phyloP scores from a whole-genome alignment of 2,797 vertebrate species.

The Simalia tracyae region DNA sequence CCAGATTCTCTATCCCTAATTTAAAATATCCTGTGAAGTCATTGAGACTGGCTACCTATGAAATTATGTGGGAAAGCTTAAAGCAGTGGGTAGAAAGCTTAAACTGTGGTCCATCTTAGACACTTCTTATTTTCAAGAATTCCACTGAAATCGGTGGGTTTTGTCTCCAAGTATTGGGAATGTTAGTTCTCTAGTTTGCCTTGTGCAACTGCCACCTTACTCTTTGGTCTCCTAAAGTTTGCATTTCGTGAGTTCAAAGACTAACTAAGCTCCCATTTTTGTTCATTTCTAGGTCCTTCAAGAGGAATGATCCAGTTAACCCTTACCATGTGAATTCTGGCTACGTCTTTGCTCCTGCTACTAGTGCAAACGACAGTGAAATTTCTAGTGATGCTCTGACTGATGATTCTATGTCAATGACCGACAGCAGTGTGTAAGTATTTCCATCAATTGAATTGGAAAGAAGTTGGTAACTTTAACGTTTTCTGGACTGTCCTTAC shows the following conservation, averaged over 20 bases:
- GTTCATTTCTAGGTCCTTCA: conserved; percentile 80
- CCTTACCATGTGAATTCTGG: conserved; percentile 85
- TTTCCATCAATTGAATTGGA: accelerated
- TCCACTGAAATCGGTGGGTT: background rate
- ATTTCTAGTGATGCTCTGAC: conserved; percentile 95
- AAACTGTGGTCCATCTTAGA: background rate
- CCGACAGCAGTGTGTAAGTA: conserved; percentile 96
- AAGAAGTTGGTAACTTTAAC: background rate
- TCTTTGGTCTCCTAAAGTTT: accelerated
- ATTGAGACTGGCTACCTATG: background rate
- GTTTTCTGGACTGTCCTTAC: background rate
- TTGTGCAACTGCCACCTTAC: background rate
- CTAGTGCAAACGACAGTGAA: conserved; percentile 96
- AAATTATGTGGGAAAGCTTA: background rate
- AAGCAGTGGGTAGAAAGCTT: background rate
- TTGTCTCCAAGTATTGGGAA: background rate
- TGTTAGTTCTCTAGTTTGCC: background rate
- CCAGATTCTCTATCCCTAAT: background rate
- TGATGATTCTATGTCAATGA: conserved; percentile 94
- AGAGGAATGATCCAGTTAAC: conserved; percentile 80
- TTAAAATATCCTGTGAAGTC: background rate
- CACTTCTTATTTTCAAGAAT: background rate
- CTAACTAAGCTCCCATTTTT: background rate
- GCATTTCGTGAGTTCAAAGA: background rate
- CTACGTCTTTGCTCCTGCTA: conserved; percentile 88